Percentiles rank a stretch among this genome's conserved stretches.
These are phyloP conservation scores for Cephus spinipes DNA, from an alignment of 2,888 invertebrate species.

Conservation along the genomic window DNA sequence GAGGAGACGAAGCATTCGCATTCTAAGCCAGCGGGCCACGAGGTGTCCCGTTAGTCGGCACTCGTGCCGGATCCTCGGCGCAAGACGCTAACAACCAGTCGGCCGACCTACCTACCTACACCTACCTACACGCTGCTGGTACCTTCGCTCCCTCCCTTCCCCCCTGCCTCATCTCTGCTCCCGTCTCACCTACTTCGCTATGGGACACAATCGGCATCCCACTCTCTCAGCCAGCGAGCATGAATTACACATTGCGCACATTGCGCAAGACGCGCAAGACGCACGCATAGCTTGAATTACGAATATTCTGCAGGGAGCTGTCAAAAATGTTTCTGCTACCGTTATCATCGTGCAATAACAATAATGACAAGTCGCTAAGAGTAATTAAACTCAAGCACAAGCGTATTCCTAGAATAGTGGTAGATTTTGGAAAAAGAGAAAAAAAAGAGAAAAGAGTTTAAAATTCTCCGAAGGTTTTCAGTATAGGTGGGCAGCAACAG, in stretches of 20 bases:
- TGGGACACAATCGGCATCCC: not conserved
- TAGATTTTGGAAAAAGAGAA: not conserved
- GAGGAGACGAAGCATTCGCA: slow-evolving; percentile 26
- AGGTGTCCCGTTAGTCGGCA: slow-evolving; percentile 54
- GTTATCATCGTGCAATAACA: too few species aligned
- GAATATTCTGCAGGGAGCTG: not conserved
- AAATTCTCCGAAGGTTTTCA: not conserved
- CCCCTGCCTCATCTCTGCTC: slow-evolving; percentile 25
- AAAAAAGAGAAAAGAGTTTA: too few species aligned
- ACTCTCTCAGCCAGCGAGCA: not conserved
- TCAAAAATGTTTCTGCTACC: not conserved
- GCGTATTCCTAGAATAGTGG: not conserved
- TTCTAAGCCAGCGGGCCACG: slow-evolving; percentile 56
- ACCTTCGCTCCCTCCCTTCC: slow-evolving; percentile 3
- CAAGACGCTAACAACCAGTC: not conserved
- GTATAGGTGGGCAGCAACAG: not conserved
- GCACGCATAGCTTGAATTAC: not conserved
- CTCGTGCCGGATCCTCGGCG: not conserved
- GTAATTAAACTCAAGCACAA: not conserved
- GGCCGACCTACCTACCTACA: not conserved
- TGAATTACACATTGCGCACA: too few species aligned
- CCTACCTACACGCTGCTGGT: slow-evolving; percentile 7
- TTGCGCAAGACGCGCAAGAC: not conserved
- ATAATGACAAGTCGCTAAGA: too few species aligned
- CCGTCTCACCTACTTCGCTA: not conserved